A percentile compares a stretch with the other conserved stretches of the same genome.
phyloP scores from a whole-genome alignment of 2,113 vertebrate genomes.

The Circaetus gallicus region DNA sequence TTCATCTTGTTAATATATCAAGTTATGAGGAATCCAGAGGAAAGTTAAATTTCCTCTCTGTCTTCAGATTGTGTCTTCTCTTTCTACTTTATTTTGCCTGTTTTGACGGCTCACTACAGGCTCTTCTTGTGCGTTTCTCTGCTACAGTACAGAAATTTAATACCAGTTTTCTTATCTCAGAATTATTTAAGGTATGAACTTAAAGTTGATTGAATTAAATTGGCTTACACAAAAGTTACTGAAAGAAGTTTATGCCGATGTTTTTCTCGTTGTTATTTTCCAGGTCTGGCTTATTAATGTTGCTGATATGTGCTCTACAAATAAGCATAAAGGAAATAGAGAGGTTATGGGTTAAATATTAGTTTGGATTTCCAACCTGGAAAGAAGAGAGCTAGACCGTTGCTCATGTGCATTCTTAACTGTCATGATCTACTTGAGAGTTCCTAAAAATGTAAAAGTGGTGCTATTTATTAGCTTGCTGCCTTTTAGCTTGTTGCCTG shows the following conservation, averaged over 20 bases:
- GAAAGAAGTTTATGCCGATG: background rate
- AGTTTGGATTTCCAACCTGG: background rate
- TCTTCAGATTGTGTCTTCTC: background rate
- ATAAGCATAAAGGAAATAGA: background rate
- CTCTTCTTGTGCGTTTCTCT: background rate
- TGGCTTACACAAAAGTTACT: background rate
- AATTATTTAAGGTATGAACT: background rate
- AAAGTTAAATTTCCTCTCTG: background rate
- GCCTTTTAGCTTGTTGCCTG: background rate
- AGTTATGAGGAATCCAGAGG: background rate
- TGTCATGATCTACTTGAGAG: background rate
- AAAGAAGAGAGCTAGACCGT: background rate
- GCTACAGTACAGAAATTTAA: background rate
- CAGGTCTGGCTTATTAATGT: background rate
- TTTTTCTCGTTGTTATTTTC: background rate
- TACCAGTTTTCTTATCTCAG: background rate
- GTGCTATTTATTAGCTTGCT: background rate
- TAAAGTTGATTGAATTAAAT: background rate
- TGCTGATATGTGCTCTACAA: background rate
- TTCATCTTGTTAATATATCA: background rate
- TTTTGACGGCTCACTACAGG: background rate
- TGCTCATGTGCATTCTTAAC: background rate
- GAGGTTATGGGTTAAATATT: background rate
- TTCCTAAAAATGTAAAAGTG: background rate
- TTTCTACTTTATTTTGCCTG: background rate